These are phyloP conservation scores for Tympanuchus pallidicinctus DNA, from an alignment of 2,113 vertebrate genomes.

Conservation along the genomic window DNA sequence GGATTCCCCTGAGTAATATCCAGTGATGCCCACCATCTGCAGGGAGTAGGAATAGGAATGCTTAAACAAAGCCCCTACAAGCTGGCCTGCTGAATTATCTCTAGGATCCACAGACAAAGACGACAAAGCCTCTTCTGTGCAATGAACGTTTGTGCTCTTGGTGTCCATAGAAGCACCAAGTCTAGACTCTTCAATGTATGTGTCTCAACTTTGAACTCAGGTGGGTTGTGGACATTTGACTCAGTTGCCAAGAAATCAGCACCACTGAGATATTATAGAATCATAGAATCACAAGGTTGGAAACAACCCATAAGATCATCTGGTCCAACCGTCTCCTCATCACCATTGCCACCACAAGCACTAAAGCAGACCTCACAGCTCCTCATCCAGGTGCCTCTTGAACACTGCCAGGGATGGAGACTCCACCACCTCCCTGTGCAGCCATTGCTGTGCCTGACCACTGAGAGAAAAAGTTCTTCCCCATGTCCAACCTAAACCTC, in stretches of 20 bases:
- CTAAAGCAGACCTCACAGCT: no score
- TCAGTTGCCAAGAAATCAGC: neutral
- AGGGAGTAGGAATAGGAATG: neutral
- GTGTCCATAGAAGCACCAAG: neutral
- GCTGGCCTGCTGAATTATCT: neutral
- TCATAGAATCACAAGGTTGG: no score
- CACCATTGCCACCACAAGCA: no score
- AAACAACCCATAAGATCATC: no score
- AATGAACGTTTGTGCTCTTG: neutral
- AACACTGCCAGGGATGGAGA: no score
- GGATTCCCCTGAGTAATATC: neutral
- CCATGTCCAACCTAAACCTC: no score
- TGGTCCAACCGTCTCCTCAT: no score
- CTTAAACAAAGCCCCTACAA: neutral
- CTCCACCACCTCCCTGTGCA: no score
- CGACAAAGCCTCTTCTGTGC: neutral
- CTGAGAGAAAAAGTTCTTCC: no score
- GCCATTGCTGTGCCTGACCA: no score
- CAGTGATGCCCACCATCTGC: neutral
- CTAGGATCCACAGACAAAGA: neutral
- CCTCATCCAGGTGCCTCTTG: no score
- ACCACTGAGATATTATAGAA: neutral
- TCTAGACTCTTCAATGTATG: neutral
- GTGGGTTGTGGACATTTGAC: neutral
- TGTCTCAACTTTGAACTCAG: neutral